Conservation (phyloP, 1,140 invertebrate species). For the Sycophaga agraensis region DNA sequence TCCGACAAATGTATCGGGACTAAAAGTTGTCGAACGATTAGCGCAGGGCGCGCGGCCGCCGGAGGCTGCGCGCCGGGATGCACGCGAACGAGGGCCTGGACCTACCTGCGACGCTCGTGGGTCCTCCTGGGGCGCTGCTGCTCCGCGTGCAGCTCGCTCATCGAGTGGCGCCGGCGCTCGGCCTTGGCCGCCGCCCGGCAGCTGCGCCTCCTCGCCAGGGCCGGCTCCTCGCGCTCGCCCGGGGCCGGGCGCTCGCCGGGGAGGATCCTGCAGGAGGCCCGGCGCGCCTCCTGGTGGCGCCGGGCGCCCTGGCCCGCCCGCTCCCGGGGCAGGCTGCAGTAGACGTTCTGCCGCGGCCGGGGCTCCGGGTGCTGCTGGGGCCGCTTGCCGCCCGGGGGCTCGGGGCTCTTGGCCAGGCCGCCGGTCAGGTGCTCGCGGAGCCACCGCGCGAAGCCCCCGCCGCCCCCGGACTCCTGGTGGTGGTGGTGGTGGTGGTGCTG, state of each 20-base stretch:
- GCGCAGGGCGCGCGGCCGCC: too few relatives aligned
- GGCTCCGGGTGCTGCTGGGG: background rate
- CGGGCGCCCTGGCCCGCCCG: too few relatives aligned
- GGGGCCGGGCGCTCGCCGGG: background rate
- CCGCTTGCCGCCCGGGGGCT: background rate
- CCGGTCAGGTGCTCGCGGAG: constrained; percentile 20
- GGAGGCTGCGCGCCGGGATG: too few relatives aligned
- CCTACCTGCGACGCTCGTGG: too few relatives aligned
- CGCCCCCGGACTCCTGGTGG: too few relatives aligned
- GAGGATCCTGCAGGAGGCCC: constrained; percentile 7
- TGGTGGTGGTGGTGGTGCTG: background rate
- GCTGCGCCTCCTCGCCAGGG: background rate
- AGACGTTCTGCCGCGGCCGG: constrained; percentile 14
- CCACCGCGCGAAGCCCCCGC: constrained; percentile 18
- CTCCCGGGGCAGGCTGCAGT: constrained; percentile 25
- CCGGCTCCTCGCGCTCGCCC: background rate
- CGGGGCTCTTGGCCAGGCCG: background rate
- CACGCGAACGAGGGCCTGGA: background rate
- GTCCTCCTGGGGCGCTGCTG: constrained; percentile 9
- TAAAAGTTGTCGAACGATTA: too few relatives aligned
- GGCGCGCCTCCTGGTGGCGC: background rate
- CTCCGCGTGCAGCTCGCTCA: constrained; percentile 19
- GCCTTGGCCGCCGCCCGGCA: background rate
- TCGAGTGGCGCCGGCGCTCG: constrained; percentile 25
- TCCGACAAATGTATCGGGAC: too few relatives aligned